phyloP scores from a whole-genome alignment of 2,113 vertebrate genomes.

The Andinoacara biseriatus region DNA sequence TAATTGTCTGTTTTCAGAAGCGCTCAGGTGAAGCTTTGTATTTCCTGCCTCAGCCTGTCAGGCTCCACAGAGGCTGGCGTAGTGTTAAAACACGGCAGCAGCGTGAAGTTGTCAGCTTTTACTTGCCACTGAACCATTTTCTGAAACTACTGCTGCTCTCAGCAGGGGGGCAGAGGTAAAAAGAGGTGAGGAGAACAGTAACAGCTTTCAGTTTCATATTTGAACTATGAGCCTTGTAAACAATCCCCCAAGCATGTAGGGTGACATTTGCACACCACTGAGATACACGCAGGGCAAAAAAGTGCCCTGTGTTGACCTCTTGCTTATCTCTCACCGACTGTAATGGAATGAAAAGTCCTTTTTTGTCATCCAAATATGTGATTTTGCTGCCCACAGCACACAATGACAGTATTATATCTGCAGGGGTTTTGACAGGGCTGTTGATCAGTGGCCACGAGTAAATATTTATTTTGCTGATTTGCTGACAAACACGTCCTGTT shows the following conservation, averaged over 20 bases:
- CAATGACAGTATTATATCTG: conserved; percentile 10
- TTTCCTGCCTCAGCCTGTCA: conserved; percentile 21
- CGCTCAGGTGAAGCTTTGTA: conserved; percentile 47
- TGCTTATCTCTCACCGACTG: conserved; percentile 7
- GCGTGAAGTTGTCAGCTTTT: conserved; percentile 41
- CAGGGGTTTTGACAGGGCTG: conserved; percentile 11
- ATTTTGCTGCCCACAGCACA: neutral
- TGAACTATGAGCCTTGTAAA: conserved; percentile 49
- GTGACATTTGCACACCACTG: conserved; percentile 30
- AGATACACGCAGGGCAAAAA: conserved; percentile 3
- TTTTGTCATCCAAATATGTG: conserved; percentile 6
- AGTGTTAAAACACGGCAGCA: conserved; percentile 26
- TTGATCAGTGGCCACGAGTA: conserved; percentile 23
- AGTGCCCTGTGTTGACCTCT: conserved; percentile 31
- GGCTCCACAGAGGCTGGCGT: conserved; percentile 37
- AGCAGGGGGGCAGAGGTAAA: conserved; percentile 39
- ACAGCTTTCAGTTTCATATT: conserved; percentile 56
- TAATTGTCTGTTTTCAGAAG: conserved; percentile 43
- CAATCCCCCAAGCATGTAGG: conserved; percentile 14
- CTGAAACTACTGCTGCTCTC: conserved; percentile 49
- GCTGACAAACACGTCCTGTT: neutral
- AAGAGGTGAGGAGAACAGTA: conserved; percentile 47
- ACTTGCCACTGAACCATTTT: conserved; percentile 56
- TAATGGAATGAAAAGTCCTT: conserved; percentile 6
- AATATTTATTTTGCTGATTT: conserved; percentile 3